Percentiles rank a stretch among this genome's conserved stretches.
Conservation (phyloP, 2,888 invertebrate genomes). For the Dryomyza anilis region DNA sequence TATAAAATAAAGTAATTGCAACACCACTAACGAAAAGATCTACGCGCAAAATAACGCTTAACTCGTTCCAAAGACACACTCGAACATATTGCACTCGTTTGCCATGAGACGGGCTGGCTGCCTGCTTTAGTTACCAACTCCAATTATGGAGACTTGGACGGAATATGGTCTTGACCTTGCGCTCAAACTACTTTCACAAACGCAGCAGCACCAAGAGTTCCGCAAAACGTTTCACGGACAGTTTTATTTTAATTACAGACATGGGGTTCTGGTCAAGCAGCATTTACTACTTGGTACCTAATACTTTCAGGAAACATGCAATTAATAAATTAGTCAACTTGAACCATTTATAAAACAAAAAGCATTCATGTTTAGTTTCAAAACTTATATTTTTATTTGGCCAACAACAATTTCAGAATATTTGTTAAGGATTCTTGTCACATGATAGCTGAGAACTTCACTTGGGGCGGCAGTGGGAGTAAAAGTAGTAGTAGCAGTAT, state of each 20-base stretch:
- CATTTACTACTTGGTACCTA: constrained; percentile 49
- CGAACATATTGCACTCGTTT: no score
- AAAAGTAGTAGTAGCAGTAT: constrained; percentile 23
- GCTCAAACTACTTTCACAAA: constrained; percentile 51
- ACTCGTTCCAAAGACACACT: no score
- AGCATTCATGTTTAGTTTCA: not conserved
- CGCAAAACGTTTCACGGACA: constrained; percentile 23
- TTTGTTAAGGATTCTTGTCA: constrained; percentile 25
- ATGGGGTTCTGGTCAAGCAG: not conserved
- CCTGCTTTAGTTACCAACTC: not conserved
- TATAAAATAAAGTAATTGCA: no score
- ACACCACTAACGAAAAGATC: no score
- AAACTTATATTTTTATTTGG: constrained; percentile 43
- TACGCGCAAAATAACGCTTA: no score
- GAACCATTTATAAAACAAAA: not conserved
- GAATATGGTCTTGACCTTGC: constrained; percentile 51
- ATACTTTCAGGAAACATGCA: constrained; percentile 42
- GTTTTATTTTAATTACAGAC: no score
- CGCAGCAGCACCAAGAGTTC: constrained; percentile 25
- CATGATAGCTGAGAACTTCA: constrained; percentile 15
- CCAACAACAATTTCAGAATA: constrained; percentile 47
- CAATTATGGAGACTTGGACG: constrained; percentile 17
- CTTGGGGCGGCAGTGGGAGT: constrained; percentile 29
- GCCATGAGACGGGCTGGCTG: not conserved
- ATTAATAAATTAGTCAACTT: no score